Evolutionary conservation across 2,888 invertebrate genomes (phyloP), one percentile per base, ranked within the genome.

Genomic region (Epirrita christyi): DNA sequence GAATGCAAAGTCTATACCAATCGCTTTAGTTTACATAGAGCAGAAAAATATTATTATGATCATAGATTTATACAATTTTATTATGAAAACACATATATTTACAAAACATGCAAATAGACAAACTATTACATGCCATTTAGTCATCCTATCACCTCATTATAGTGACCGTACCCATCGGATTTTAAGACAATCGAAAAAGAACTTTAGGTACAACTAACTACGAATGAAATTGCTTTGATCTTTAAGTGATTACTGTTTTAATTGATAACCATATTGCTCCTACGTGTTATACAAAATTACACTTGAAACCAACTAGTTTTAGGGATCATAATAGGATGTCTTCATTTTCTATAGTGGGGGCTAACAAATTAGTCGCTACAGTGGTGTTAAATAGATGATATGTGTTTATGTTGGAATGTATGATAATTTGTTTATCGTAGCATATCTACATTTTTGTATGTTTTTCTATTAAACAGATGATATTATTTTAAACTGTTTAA

Each of bases 1-100:
- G 5, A 8, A 14, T 38, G 7, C 11, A 7, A n/a, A 51, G 43
- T 51, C 51, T 54, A 58, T 54, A 51, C 44, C 38, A 37, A 10
- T 45, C 14, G 55, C 14, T 7, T 36, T 10, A 41, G 63, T 66
- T 66, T 60, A 47, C 41, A 60, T 64, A 62, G 64, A 52, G 14
- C 46, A 47, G 11, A 64, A 61, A 61, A 64, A 67, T 59, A 64
- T 66, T 63, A 64, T 64, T 56, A 67, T 59, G 55, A 55, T 57
- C 50, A 58, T 60, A 64, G 60, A 59, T 48, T 58, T 44, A 54
- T 32, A 54, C 40, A 55, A 42, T 21, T 54, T 50, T 58, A 61
- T 64, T 64, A 67, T 57, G 57, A 63, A 63, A 63, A 59, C 59
- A 59, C 34, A 9, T 32, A 42, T 51, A 57, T 66, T 64, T 59